Conservation (phyloP, 2,888 invertebrate genomes). For the Metopia argyrocephala region DNA sequence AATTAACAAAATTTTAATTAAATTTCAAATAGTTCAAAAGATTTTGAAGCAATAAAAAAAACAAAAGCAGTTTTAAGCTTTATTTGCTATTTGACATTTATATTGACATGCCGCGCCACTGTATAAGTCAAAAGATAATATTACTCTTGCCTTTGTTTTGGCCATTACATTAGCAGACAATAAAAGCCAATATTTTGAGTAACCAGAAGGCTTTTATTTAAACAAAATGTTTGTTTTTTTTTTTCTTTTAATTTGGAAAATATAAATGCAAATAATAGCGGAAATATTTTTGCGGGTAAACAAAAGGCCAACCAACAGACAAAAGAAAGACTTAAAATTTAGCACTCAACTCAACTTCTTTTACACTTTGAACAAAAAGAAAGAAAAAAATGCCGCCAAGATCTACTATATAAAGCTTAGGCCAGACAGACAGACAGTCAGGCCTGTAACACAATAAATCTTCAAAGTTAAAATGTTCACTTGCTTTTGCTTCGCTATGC, state of each 20-base stretch:
- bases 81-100: slow-evolving; percentile 70
- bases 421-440: slow-evolving; percentile 5
- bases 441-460: slow-evolving; percentile 69
- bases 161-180: not conserved
- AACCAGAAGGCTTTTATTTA: slow-evolving; percentile 69
- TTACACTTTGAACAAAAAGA: slow-evolving; percentile 25
- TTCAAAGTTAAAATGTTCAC: slow-evolving; percentile 65
- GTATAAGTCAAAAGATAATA: slow-evolving; percentile 64
- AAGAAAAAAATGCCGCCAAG: no score
- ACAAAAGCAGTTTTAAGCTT: slow-evolving; percentile 3
- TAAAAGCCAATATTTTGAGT: slow-evolving; percentile 43
- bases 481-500: slow-evolving; percentile 65
- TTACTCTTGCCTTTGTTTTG: slow-evolving; percentile 47
- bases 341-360: slow-evolving; percentile 59
- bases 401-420: not conserved
- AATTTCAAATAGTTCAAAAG: slow-evolving; percentile 44
- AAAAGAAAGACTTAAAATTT: slow-evolving; percentile 40
- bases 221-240: no score
- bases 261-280: slow-evolving; percentile 26
- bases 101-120: slow-evolving; percentile 70
- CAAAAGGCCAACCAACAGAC: slow-evolving; percentile 24
- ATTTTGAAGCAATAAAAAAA: slow-evolving; percentile 30
- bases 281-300: slow-evolving; percentile 21
- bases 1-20: slow-evolving; percentile 65
- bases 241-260: slow-evolving; percentile 1